phyloP scores from a whole-genome alignment of 1,140 invertebrate species.

The Holcopasites calliopsidis region DNA sequence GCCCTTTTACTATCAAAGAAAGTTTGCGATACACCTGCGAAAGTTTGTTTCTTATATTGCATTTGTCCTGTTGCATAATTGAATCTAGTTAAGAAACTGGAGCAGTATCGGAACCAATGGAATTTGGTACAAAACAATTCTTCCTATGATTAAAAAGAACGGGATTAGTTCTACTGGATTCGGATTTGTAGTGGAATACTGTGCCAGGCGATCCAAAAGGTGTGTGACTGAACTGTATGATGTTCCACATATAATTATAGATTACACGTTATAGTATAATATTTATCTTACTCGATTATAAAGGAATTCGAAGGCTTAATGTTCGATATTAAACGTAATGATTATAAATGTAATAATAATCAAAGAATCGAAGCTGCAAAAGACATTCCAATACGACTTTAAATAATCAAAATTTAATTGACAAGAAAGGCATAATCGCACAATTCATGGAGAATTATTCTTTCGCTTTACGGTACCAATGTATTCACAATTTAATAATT shows the following conservation, averaged over 20 bases:
- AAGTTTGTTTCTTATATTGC: conserved; percentile 21
- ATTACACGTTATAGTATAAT: conserved; percentile 4
- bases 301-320: too few relatives aligned
- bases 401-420: too few relatives aligned
- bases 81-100: conserved; percentile 22
- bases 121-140: conserved; percentile 26
- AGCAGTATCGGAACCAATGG: conserved; percentile 25
- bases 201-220: conserved; percentile 12
- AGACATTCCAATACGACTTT: too few relatives aligned
- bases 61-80: conserved; percentile 20
- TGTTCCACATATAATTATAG: conserved; percentile 16
- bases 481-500: neutral
- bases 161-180: conserved; percentile 27
- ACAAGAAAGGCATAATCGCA: too few relatives aligned
- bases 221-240: conserved; percentile 19
- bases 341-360: too few relatives aligned
- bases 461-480: neutral
- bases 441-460: too few relatives aligned
- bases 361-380: too few relatives aligned
- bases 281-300: too few relatives aligned
- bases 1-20: too few relatives aligned
- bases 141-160: conserved; percentile 19
- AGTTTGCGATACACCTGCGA: neutral
- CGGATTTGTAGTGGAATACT: conserved; percentile 28
- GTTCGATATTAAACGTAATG: too few relatives aligned